Conservation (phyloP, 1,140 invertebrate genomes). For the Acyrthosiphon pisum region DNA sequence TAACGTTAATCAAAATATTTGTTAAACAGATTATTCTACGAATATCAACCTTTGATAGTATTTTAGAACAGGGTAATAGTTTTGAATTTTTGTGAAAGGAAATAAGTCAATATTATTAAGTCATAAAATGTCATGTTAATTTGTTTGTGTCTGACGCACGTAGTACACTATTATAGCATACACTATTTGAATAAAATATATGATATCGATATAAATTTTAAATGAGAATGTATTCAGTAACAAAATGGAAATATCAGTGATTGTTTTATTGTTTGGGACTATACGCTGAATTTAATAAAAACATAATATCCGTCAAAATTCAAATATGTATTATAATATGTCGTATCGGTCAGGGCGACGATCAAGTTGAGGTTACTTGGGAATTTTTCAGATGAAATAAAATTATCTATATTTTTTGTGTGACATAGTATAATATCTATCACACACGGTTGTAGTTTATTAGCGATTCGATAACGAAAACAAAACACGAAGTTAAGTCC, state of each 20-base stretch:
- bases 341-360: background rate
- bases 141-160: background rate
- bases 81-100: background rate
- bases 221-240: background rate
- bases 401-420: no score
- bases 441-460: no score
- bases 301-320: background rate
- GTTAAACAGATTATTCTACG: background rate
- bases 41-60: background rate
- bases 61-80: no score
- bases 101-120: no score
- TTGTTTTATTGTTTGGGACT: background rate
- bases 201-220: background rate
- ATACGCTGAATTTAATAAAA: background rate
- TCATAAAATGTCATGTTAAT: no score
- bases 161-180: background rate
- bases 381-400: background rate
- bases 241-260: background rate
- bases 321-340: background rate
- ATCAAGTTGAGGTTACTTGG: background rate
- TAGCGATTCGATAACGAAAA: no score
- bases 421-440: no score
- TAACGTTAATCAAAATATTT: background rate
- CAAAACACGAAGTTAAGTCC: no score
- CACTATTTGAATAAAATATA: background rate